Evolutionary conservation across 2,797 vertebrate genomes (phyloP).

Genomic region (Darevskia mixta): DNA sequence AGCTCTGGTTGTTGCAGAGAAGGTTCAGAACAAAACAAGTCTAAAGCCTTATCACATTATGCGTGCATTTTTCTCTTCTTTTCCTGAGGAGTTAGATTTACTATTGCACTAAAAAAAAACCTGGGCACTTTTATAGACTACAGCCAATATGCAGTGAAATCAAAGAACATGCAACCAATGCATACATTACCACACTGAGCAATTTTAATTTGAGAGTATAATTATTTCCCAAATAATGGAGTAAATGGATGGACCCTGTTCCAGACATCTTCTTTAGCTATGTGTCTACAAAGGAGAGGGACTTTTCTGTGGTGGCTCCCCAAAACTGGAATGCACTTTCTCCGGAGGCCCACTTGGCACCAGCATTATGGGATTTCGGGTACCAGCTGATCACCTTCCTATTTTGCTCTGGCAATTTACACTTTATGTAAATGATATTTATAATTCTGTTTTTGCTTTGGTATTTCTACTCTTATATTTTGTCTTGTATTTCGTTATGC

Average conservation of each 20-base stretch:
- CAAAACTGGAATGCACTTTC: too few relatives aligned
- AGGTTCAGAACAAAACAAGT: background rate
- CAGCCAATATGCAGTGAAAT: background rate
- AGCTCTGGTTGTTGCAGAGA: background rate
- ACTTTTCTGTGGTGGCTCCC: too few relatives aligned
- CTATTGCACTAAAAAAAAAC: conserved; percentile 41
- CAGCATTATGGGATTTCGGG: too few relatives aligned
- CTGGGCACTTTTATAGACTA: background rate
- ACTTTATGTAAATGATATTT: too few relatives aligned
- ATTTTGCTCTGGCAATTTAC: too few relatives aligned
- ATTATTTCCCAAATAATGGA: background rate
- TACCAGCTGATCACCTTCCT: too few relatives aligned
- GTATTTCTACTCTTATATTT: too few relatives aligned
- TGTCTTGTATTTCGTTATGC: too few relatives aligned
- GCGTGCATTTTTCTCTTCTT: conserved; percentile 41
- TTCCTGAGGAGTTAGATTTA: conserved; percentile 29
- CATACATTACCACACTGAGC: background rate
- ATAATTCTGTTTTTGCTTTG: too few relatives aligned
- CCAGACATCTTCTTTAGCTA: too few relatives aligned
- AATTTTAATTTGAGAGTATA: background rate
- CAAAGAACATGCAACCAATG: background rate
- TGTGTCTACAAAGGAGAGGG: too few relatives aligned
- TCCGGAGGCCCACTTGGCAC: too few relatives aligned
- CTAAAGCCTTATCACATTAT: conserved; percentile 34
- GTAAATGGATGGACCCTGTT: background rate